Evolutionary conservation across 2,888 invertebrate species (phyloP).

Genomic region (Diplazon laetatorius): DNA sequence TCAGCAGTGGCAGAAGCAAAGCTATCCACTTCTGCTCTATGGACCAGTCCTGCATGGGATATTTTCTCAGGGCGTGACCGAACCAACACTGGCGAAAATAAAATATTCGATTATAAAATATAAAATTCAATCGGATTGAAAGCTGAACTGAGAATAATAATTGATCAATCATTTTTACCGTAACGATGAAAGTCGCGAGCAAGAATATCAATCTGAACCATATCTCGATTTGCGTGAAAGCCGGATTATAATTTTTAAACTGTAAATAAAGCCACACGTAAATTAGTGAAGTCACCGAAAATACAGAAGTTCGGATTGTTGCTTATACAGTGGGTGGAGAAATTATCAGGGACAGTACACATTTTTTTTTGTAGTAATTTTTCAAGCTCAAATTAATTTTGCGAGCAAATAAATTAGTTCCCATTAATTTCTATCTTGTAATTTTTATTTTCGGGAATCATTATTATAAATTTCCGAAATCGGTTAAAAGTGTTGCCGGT

Average conservation of each 20-base stretch:
- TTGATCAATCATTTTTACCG: constrained; percentile 85
- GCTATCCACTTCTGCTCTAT: constrained; percentile 99
- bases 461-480: no score
- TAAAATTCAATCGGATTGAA: constrained; percentile 33
- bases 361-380: no score
- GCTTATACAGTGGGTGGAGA: no score
- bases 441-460: no score
- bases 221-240: constrained; percentile 98
- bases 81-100: constrained; percentile 92
- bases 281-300: constrained; percentile 10
- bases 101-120: constrained; percentile 57
- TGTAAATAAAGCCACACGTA: constrained; percentile 83
- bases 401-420: no score
- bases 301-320: not conserved
- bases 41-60: constrained; percentile 96
- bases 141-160: constrained; percentile 12
- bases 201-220: constrained; percentile 98
- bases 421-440: no score
- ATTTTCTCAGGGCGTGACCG: constrained; percentile 93
- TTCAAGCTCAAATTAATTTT: no score
- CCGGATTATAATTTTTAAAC: constrained; percentile 98
- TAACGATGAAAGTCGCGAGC: constrained; percentile 91
- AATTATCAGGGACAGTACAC: no score
- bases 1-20: constrained; percentile 91
- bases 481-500: no score